Base-by-base conservation (phyloP, 2,888 invertebrate genomes). In the Entomobrya multifasciata region DNA sequence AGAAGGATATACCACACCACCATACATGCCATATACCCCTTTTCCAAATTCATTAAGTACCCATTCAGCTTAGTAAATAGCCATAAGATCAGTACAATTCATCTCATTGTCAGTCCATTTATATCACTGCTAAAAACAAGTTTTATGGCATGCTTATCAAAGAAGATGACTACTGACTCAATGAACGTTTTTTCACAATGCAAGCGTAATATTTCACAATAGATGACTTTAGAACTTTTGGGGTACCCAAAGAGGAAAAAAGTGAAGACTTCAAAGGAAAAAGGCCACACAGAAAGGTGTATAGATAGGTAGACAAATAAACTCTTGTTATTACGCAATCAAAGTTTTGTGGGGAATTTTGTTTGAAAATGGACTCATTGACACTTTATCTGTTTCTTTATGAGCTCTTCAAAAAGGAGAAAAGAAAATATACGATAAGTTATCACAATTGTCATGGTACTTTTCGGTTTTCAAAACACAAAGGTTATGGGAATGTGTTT, bases 11-110 rank as follows among this genome's bases (percentile, higher is more conserved):
- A n/a, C n/a, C n/a, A n/a, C n/a, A n/a, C n/a, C n/a, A n/a, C n/a
- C n/a, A n/a, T n/a, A n/a, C n/a, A n/a, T n/a, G n/a, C n/a, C n/a
- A n/a, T n/a, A n/a, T n/a, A 36, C n/a, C 67, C 15, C 25, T 44
- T 11, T 25, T 44, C 22, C 15, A 41, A 44, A 70, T 70, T 70
- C 70, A 70, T 70, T 70, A n/a, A 70, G 70, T 52, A 52, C 36
- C 8, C 36, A 36, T 36, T 36, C 8, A 36, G 5, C 36, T 36
- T 36, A 6, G 36, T 36, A 36, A 52, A 6, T 10, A 67, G 47
- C 47, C 47, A 70, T 70, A 47, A 8, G 25, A 70, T 25, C 47
- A 67, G 15, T 52, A 52, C 17, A 8, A 36, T 36, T 36, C n/a
- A 36, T 8, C 36, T 36, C 36, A 36, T 36, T 36, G 8, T 36